Conservation (phyloP, 1,140 invertebrate genomes). For the Manduca sexta region DNA sequence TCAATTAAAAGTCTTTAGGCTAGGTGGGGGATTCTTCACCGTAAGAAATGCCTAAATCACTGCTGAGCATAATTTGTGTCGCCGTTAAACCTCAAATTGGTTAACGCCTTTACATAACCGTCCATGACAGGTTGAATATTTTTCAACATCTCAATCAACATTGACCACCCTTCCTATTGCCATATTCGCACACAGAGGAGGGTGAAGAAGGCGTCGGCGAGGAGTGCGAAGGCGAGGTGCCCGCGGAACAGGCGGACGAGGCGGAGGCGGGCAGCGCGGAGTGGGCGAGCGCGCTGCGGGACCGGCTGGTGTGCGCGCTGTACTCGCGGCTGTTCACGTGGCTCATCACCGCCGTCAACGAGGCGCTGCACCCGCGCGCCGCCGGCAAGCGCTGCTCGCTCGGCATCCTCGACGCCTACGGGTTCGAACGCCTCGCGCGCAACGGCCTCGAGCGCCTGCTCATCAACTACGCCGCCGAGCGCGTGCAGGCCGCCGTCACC, state of each 20-base stretch:
- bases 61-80: background rate
- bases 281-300: slow-evolving; percentile 50
- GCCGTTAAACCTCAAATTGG: no score
- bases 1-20: background rate
- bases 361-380: slow-evolving; percentile 8
- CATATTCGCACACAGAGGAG: no score
- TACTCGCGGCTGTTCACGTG: slow-evolving; percentile 86
- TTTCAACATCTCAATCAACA: no score
- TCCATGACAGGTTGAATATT: no score
- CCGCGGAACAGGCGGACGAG: slow-evolving; percentile 54
- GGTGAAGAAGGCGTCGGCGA: background rate
- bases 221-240: slow-evolving; percentile 8
- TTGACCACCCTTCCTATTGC: no score
- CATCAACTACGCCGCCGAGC: slow-evolving; percentile 94
- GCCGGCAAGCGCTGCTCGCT: slow-evolving; percentile 69
- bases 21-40: no score
- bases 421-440: slow-evolving; percentile 87
- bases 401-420: slow-evolving; percentile 90
- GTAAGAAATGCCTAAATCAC: no score
- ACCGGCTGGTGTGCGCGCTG: slow-evolving; percentile 79
- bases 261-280: slow-evolving; percentile 74
- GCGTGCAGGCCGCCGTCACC: slow-evolving; percentile 85
- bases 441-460: slow-evolving; percentile 88
- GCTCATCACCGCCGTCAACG: slow-evolving; percentile 83
- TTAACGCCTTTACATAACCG: no score